Conservation (phyloP, 2,797 vertebrate genomes). For the Micromesistius poutassou region DNA sequence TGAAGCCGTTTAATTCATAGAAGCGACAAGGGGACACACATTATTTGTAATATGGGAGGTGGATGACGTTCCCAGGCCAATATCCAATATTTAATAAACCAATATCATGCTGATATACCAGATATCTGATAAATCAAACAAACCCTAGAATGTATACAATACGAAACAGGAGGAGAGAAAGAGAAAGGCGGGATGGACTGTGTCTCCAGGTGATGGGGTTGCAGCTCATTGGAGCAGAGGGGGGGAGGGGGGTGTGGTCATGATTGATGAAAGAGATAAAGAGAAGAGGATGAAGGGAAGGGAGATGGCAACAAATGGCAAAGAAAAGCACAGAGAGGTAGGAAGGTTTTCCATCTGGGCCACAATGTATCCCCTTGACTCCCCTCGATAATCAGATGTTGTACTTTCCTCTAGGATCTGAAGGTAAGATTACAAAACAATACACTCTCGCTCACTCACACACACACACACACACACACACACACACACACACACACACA, state of each 20-base stretch:
- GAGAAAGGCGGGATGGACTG: background rate
- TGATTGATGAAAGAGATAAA: background rate
- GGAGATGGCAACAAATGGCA: slow-evolving; percentile 23
- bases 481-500: slow-evolving; percentile 12
- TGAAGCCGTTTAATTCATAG: too few species aligned
- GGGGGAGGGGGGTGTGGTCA: slow-evolving; percentile 2
- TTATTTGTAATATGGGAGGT: too few species aligned
- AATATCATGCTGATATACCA: too few species aligned
- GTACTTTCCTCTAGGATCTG: slow-evolving; percentile 48
- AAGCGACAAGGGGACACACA: too few species aligned
- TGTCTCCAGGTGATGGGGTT: background rate
- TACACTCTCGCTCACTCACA: slow-evolving; percentile 15
- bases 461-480: slow-evolving; percentile 11
- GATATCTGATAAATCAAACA: too few species aligned
- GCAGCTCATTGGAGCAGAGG: background rate
- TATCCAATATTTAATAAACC: background rate
- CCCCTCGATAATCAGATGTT: slow-evolving; percentile 57
- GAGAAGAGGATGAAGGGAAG: background rate
- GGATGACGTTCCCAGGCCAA: background rate
- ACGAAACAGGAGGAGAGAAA: background rate
- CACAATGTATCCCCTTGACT: slow-evolving; percentile 44
- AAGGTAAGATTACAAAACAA: slow-evolving; percentile 50
- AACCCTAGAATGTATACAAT: too few species aligned
- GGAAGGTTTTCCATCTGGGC: slow-evolving; percentile 35
- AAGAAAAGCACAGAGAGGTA: slow-evolving; percentile 16